Base-by-base conservation (phyloP, 2,888 invertebrate species). In the Pecten maximus region DNA sequence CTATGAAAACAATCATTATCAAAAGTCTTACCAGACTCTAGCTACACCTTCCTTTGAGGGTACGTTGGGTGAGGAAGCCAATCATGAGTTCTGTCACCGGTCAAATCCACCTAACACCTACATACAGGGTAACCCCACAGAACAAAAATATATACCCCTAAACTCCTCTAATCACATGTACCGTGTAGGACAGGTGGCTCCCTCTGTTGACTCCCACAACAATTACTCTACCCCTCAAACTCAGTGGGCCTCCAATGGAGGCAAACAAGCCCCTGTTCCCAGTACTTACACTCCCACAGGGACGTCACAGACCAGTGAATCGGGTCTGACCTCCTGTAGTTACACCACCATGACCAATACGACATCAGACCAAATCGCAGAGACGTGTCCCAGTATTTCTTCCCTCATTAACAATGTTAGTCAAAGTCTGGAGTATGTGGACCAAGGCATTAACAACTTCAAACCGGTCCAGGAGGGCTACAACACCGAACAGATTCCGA, bases 161-260 rank as follows among this genome's bases (percentile, higher is more conserved):
- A 86, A 98, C 91, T 97, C 98, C 94, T 97, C 97, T 97, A 90
- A 40, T 50, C 96, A 95, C 74, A 28, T 40, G 74, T 40, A 91
- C 44, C 74, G 74, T 74, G 74, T 74, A 15, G 74, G 88, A 23
- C 88, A 88, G 88, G 40, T 60, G 40, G 87, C 50, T 23, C 48
- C 48, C 89, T 87, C 39, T 87, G 54, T 87, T 48, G 89, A 89
- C 35, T 87, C 89, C 40, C 86, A 74, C 50, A 87, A 60, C 19
- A 89, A 89, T 74, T 54, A 74, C 60, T 74, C 60, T 39, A 35
- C 40, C 39, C 12, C 28, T 19, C 40, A 89, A 35, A 60, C 35
- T 19, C 28, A 60, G 40, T 60, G 60, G 89, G 89, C 40, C 16
- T 3, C 28, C 0, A 35, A 28, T 19, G 74, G 74, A 28, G 74